phyloP scores from a whole-genome alignment of 1,140 invertebrate species.

The Augochlora pura region DNA sequence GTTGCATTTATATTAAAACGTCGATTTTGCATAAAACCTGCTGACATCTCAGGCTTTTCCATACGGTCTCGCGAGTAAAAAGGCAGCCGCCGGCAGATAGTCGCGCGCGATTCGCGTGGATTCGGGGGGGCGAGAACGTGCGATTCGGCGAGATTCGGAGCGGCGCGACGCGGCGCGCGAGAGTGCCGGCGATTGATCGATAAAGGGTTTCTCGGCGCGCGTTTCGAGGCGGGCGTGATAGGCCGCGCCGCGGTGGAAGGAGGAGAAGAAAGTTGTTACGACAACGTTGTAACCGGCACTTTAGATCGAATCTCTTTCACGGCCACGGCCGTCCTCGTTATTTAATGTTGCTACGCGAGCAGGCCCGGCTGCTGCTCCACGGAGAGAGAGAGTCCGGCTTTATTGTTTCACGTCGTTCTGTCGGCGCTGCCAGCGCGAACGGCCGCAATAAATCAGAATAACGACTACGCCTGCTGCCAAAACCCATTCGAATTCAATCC shows the following conservation, averaged over 20 bases:
- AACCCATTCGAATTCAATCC: constrained; percentile 62
- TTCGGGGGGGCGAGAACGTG: too few species aligned
- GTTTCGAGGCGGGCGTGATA: constrained; percentile 7
- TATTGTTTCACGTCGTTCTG: constrained; percentile 50
- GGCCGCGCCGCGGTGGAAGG: constrained; percentile 3
- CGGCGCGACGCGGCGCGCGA: too few species aligned
- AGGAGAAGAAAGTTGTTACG: constrained; percentile 61
- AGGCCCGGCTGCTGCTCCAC: too few species aligned
- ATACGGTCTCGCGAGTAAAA: too few species aligned
- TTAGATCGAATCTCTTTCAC: constrained; percentile 64
- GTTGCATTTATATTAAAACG: too few species aligned
- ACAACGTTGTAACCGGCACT: constrained; percentile 65
- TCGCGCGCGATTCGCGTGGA: too few species aligned
- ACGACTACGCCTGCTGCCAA: constrained; percentile 57
- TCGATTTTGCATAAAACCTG: too few species aligned
- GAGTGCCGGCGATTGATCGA: constrained; percentile 38
- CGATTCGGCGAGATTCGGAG: too few species aligned
- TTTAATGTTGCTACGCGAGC: constrained; percentile 53
- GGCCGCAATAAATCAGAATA: constrained; percentile 56
- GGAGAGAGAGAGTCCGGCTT: constrained; percentile 21
- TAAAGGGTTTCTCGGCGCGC: constrained; percentile 11
- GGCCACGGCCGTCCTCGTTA: constrained; percentile 61
- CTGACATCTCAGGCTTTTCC: too few species aligned
- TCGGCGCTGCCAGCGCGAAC: constrained; percentile 22
- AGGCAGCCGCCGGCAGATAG: too few species aligned